phyloP scores from a whole-genome alignment of 2,113 vertebrate genomes.

The Spilogale gracilis region DNA sequence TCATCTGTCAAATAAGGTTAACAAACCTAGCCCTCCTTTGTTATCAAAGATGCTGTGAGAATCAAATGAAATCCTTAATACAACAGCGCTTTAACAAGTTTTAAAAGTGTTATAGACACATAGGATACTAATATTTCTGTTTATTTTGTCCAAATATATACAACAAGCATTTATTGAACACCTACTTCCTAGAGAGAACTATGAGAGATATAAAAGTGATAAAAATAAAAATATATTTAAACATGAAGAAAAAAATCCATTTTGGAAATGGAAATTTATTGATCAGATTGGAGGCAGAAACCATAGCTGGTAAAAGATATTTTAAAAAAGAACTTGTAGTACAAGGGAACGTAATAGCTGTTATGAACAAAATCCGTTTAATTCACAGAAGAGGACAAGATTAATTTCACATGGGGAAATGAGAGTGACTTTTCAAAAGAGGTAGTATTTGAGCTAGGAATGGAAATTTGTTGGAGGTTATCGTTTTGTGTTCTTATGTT shows the following conservation, averaged over 20 bases:
- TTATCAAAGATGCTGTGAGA: background rate
- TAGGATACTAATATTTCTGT: background rate
- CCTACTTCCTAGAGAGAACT: background rate
- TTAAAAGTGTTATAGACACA: background rate
- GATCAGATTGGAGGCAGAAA: background rate
- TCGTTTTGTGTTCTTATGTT: background rate
- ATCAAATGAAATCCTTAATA: background rate
- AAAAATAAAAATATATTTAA: background rate
- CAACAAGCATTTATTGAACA: background rate
- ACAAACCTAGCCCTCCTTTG: background rate
- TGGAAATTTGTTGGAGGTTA: background rate
- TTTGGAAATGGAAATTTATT: background rate
- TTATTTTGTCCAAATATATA: constrained; percentile 38
- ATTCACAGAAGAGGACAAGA: background rate
- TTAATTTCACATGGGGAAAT: constrained; percentile 23
- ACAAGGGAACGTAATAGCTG: background rate
- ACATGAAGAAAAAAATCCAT: background rate
- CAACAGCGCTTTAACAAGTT: background rate
- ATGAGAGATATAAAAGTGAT: background rate
- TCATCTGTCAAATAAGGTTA: background rate
- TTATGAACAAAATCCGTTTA: constrained; percentile 2
- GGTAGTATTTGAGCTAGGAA: background rate
- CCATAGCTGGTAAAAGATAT: background rate
- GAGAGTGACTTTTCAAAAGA: background rate
- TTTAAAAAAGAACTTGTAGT: background rate